Evolutionary conservation across 2,797 vertebrate species (phyloP).

Genomic region (Natrix natrix): DNA sequence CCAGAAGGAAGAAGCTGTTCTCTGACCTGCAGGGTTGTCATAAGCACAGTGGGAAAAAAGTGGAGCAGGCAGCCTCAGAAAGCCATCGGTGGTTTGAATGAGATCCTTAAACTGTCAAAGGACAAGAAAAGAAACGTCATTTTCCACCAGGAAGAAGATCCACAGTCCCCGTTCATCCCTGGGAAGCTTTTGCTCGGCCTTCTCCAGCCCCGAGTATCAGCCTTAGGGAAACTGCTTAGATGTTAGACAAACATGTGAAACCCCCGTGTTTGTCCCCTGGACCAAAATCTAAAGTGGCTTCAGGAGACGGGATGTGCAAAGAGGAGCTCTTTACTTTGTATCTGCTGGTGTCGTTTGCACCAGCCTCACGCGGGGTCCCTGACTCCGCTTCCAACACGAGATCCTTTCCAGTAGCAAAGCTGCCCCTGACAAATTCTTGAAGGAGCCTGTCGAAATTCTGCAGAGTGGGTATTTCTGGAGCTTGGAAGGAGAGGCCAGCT

Average conservation of each 20-base stretch:
- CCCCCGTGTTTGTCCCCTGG: background rate
- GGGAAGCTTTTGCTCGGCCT: background rate
- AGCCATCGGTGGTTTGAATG: conserved; percentile 68
- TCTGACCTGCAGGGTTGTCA: conserved; percentile 84
- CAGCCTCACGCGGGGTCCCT: conserved; percentile 11
- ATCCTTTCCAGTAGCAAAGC: conserved; percentile 63
- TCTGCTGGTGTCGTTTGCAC: conserved; percentile 57
- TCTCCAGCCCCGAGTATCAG: background rate
- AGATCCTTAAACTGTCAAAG: conserved; percentile 79
- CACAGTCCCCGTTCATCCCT: background rate
- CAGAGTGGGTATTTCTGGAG: conserved; percentile 80
- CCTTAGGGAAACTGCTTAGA: background rate
- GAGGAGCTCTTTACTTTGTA: conserved; percentile 75
- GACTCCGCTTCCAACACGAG: conserved; percentile 59
- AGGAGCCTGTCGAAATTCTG: conserved; percentile 83
- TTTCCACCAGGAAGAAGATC: background rate
- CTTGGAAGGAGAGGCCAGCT: conserved; percentile 75
- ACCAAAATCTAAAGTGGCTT: background rate
- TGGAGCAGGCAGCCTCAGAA: conserved; percentile 79
- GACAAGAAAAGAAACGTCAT: conserved; percentile 3
- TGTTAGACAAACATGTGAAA: background rate
- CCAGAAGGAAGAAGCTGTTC: background rate
- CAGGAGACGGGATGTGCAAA: background rate
- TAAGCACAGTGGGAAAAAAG: conserved; percentile 81
- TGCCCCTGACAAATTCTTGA: conserved; percentile 65